Conservation (phyloP, 2,797 vertebrate genomes). For the Pristis pectinata region DNA sequence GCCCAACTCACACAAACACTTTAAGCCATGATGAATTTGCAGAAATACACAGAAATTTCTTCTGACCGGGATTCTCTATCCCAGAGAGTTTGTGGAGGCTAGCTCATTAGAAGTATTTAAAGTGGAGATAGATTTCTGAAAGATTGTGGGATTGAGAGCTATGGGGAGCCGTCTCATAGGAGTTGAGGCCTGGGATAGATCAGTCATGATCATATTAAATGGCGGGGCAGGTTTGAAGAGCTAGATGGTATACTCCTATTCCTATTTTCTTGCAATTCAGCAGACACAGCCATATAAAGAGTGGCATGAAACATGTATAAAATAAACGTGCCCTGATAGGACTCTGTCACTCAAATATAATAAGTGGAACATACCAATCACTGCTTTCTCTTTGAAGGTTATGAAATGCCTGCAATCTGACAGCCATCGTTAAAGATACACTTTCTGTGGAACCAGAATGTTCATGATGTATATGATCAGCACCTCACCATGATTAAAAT, state of each 20-base stretch:
- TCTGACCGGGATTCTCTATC: too few species aligned
- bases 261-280: not conserved
- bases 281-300: not conserved
- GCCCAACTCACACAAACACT: not conserved
- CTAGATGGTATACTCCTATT: too few species aligned
- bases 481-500: not conserved
- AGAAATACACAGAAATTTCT: too few species aligned
- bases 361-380: not conserved
- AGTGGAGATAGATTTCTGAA: too few species aligned
- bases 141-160: too few species aligned
- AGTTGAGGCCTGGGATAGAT: too few species aligned
- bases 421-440: not conserved
- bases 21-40: not conserved
- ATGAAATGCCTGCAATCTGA: not conserved
- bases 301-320: not conserved
- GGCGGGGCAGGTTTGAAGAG: too few species aligned
- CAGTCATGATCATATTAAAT: too few species aligned
- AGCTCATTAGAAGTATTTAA: too few species aligned
- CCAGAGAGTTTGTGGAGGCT: too few species aligned
- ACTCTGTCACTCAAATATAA: not conserved
- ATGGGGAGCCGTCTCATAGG: too few species aligned
- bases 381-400: not conserved
- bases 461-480: not conserved
- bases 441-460: not conserved
- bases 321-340: not conserved